Percentiles rank a stretch among this genome's conserved stretches.
Conservation (phyloP, 2,113 vertebrate species). For the Thymallus thymallus region DNA sequence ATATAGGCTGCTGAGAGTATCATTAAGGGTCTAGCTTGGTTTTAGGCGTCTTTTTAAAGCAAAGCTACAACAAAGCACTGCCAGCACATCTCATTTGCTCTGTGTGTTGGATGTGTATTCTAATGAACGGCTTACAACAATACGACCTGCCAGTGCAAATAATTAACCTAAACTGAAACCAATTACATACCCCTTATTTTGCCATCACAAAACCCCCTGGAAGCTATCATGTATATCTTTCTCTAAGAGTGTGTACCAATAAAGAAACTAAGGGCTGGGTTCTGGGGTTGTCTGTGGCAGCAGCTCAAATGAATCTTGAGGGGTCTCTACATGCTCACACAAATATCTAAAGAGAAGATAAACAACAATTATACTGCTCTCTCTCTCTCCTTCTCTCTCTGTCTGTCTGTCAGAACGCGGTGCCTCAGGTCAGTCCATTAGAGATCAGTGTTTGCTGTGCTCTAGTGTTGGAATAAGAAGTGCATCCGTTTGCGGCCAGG, state of each 20-base stretch:
- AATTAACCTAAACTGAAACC: slow-evolving; percentile 80
- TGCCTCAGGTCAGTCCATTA: slow-evolving; percentile 74
- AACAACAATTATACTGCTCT: slow-evolving; percentile 74
- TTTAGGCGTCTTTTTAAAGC: slow-evolving; percentile 59
- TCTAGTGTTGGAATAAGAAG: slow-evolving; percentile 73
- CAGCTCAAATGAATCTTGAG: slow-evolving; percentile 67
- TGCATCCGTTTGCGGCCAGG: slow-evolving; percentile 64
- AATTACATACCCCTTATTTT: slow-evolving; percentile 73
- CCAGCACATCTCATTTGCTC: slow-evolving; percentile 75
- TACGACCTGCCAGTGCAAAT: slow-evolving; percentile 78
- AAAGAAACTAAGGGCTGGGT: slow-evolving; percentile 66
- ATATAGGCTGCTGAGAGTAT: slow-evolving; percentile 74
- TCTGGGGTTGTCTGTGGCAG: slow-evolving; percentile 62
- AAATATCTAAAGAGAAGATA: slow-evolving; percentile 70
- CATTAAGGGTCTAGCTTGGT: slow-evolving; percentile 68
- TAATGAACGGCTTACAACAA: slow-evolving; percentile 80
- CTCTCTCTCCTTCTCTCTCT: neutral
- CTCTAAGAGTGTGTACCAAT: slow-evolving; percentile 63
- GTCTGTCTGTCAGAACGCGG: slow-evolving; percentile 62
- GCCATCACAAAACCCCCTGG: slow-evolving; percentile 58
- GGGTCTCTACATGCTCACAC: slow-evolving; percentile 67
- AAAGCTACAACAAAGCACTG: slow-evolving; percentile 63
- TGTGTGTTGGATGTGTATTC: slow-evolving; percentile 73
- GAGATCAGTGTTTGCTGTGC: slow-evolving; percentile 72
- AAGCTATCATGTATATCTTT: slow-evolving; percentile 70